phyloP scores from a whole-genome alignment of 1,140 invertebrate species.

The Tetramorium alpestre region DNA sequence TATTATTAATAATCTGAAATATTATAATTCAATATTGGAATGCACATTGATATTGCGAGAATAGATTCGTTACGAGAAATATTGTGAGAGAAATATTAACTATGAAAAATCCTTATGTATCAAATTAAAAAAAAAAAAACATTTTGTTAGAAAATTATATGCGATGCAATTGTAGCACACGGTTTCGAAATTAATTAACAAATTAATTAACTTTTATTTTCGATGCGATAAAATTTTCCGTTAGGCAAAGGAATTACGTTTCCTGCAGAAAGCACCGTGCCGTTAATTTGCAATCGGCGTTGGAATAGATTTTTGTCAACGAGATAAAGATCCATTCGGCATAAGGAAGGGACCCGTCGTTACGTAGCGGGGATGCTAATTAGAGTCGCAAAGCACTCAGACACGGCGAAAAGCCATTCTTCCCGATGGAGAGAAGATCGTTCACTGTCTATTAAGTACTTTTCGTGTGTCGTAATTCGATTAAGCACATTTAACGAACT shows the following conservation, averaged over 20 bases:
- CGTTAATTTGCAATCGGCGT: conserved; percentile 12
- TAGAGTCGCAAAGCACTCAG: conserved; percentile 63
- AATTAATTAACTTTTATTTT: conserved; percentile 14
- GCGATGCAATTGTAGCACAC: neutral
- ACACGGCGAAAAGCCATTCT: conserved; percentile 57
- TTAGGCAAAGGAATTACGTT: conserved; percentile 3
- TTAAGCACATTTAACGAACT: conserved; percentile 69
- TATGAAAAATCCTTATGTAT: neutral
- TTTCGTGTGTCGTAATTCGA: conserved; percentile 68
- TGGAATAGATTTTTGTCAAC: conserved; percentile 38
- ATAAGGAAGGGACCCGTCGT: conserved; percentile 16
- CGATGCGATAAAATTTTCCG: neutral
- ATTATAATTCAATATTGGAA: neutral
- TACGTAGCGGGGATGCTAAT: conserved; percentile 60
- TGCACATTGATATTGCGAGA: neutral
- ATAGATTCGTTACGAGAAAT: conserved; percentile 8
- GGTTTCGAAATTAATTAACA: conserved; percentile 5
- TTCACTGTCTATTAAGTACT: conserved; percentile 64
- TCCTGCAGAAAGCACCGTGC: neutral
- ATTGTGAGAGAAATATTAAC: neutral
- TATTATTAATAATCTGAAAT: conserved; percentile 19
- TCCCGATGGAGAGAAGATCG: conserved; percentile 61
- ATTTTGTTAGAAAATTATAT: conserved; percentile 29
- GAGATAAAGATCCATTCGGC: conserved; percentile 15
- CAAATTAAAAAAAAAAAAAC: conserved; percentile 16